phyloP scores from a whole-genome alignment of 1,140 invertebrate genomes.

The Piezodorus guildinii region DNA sequence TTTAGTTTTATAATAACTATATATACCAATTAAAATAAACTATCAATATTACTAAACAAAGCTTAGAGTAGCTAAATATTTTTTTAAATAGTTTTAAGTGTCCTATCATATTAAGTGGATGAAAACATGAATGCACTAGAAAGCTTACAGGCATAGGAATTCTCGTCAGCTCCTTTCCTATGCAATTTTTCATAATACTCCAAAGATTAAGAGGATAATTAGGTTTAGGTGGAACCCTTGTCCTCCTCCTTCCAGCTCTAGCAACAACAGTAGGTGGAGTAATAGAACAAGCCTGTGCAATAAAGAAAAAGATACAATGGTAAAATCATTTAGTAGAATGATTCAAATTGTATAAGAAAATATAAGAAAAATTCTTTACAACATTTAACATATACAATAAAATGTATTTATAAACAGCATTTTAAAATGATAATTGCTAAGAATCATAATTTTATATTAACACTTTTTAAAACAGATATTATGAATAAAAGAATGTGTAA shows the following conservation, averaged over 20 bases:
- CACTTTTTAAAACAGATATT: too few relatives aligned
- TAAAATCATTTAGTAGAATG: too few relatives aligned
- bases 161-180: slow-evolving; percentile 96
- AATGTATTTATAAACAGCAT: too few relatives aligned
- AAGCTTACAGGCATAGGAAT: slow-evolving; percentile 91
- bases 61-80: not conserved
- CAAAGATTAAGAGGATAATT: slow-evolving; percentile 93
- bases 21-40: not conserved
- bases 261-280: not conserved
- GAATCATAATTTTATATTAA: too few relatives aligned
- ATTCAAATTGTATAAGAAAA: too few relatives aligned
- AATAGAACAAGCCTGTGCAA: not conserved
- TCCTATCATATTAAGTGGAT: not conserved
- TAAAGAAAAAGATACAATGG: not conserved
- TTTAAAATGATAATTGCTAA: too few relatives aligned
- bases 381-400: too few relatives aligned
- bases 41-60: not conserved
- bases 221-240: slow-evolving; percentile 80
- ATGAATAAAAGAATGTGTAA: too few relatives aligned
- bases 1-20: not conserved
- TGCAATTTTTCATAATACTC: slow-evolving; percentile 99
- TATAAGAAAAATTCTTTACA: too few relatives aligned
- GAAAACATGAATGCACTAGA: not conserved
- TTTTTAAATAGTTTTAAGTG: too few relatives aligned
- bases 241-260: slow-evolving; percentile 44